Conservation (phyloP, 2,888 invertebrate species). For the Miltochrista miniata region DNA sequence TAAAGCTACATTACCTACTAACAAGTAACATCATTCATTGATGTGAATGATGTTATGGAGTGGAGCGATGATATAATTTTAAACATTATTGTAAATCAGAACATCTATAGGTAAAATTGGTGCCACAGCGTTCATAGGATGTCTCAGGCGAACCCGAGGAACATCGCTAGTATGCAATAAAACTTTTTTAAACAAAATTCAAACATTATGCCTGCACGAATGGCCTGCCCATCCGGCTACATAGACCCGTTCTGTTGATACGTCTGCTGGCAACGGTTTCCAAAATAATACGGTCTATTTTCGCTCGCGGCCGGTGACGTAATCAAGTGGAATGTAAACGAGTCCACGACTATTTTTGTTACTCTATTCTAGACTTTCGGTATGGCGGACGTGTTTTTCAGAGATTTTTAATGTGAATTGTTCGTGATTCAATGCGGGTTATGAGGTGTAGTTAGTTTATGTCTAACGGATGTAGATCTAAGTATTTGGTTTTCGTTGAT, state of each 20-base stretch:
- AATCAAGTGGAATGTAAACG: slow-evolving; percentile 65
- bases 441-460: too few relatives aligned
- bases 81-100: too few relatives aligned
- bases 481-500: too few relatives aligned
- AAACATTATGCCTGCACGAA: neutral
- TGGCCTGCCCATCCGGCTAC: slow-evolving; percentile 12
- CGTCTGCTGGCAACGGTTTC: slow-evolving; percentile 71
- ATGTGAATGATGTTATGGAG: too few relatives aligned
- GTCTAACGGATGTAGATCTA: too few relatives aligned
- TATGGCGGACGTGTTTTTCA: slow-evolving; percentile 39
- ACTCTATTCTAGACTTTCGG: slow-evolving; percentile 52
- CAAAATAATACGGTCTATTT: slow-evolving; percentile 76
- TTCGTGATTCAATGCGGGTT: too few relatives aligned
- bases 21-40: too few relatives aligned
- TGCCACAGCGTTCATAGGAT: too few relatives aligned
- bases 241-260: slow-evolving; percentile 60
- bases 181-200: neutral
- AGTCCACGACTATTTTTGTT: slow-evolving; percentile 58
- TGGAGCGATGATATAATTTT: too few relatives aligned
- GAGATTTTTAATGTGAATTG: slow-evolving; percentile 22
- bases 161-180: too few relatives aligned
- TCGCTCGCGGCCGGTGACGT: slow-evolving; percentile 59
- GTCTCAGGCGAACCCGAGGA: neutral
- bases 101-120: too few relatives aligned
- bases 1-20: too few relatives aligned